A percentile compares a stretch with the other conserved stretches of the same genome.
Evolutionary conservation across 2,797 vertebrate genomes (phyloP).

Genomic region (Typhlichthys eigenmanni): DNA sequence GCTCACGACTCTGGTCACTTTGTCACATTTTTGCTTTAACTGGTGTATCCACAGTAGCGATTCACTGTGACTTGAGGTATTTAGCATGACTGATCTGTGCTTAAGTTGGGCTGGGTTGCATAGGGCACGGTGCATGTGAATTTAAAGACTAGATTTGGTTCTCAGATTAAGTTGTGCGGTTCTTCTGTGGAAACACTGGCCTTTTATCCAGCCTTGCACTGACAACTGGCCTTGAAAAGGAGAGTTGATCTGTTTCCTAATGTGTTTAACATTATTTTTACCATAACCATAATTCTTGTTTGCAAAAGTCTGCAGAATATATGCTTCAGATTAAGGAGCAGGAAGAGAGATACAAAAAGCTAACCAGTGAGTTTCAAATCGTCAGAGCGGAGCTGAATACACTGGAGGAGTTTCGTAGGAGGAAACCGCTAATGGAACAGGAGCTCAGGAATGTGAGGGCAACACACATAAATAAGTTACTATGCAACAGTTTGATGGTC

Average conservation of each 20-base stretch:
- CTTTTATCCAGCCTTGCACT: too few species aligned
- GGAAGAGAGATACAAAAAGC: conserved; percentile 78
- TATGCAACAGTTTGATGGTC: not conserved
- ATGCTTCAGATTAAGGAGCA: conserved; percentile 71
- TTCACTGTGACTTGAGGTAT: conserved; percentile 53
- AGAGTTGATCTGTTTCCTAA: not conserved
- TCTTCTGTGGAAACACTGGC: conserved; percentile 42
- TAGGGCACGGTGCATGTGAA: conserved; percentile 50
- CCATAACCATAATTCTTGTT: conserved; percentile 29
- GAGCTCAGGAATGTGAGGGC: conserved; percentile 78
- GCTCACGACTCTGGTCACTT: conserved; percentile 73
- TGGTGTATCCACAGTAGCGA: conserved; percentile 68
- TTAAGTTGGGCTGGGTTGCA: conserved; percentile 40
- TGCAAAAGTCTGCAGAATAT: conserved; percentile 73
- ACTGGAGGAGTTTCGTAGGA: conserved; percentile 78
- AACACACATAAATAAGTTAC: not conserved
- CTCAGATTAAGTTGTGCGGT: conserved; percentile 35
- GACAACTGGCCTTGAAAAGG: not conserved
- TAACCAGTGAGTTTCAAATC: conserved; percentile 77
- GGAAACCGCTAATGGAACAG: conserved; percentile 82
- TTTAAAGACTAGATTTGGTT: conserved; percentile 40
- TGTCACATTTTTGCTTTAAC: conserved; percentile 62
- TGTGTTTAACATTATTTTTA: not conserved
- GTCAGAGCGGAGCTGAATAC: conserved; percentile 79
- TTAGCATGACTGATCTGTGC: conserved; percentile 49